Evolutionary conservation across 2,888 invertebrate genomes (phyloP).

Genomic region (Gerris lacustris): DNA sequence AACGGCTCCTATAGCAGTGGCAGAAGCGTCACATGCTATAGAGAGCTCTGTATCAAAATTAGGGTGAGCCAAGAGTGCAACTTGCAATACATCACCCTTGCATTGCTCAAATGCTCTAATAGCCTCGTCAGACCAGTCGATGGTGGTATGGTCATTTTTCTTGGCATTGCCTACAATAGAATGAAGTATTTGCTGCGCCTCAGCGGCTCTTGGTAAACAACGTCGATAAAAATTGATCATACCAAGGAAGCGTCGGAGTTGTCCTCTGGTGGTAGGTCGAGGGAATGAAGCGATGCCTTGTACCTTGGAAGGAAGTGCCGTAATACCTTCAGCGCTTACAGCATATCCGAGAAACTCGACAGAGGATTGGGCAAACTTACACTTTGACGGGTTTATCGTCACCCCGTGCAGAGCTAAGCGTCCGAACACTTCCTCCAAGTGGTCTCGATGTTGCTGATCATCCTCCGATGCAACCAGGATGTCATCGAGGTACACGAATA

Average conservation of each 20-base stretch:
- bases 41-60: slow-evolving; percentile 31
- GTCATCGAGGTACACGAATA: too few species aligned
- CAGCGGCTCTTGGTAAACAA: slow-evolving; percentile 33
- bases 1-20: slow-evolving; percentile 13
- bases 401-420: slow-evolving; percentile 25
- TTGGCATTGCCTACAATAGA: slow-evolving; percentile 5
- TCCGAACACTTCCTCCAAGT: slow-evolving; percentile 23
- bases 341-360: slow-evolving; percentile 20
- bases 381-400: slow-evolving; percentile 29
- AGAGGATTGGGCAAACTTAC: slow-evolving; percentile 14
- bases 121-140: slow-evolving; percentile 14
- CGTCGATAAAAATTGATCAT: slow-evolving; percentile 36
- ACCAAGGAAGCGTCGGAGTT: slow-evolving; percentile 33
- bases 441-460: slow-evolving; percentile 18
- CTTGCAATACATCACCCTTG: slow-evolving; percentile 32
- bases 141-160: background rate
- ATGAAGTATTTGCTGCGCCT: slow-evolving; percentile 24
- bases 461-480: slow-evolving; percentile 32
- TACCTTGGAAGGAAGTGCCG: slow-evolving; percentile 25
- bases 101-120: slow-evolving; percentile 13
- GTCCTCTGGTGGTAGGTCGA: slow-evolving; percentile 19
- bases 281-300: slow-evolving; percentile 31
- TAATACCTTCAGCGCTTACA: slow-evolving; percentile 17
- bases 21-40: slow-evolving; percentile 18
- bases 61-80: slow-evolving; percentile 35